Evolutionary conservation across 2,797 vertebrate genomes (phyloP).

Genomic region (Sphenodon punctatus): DNA sequence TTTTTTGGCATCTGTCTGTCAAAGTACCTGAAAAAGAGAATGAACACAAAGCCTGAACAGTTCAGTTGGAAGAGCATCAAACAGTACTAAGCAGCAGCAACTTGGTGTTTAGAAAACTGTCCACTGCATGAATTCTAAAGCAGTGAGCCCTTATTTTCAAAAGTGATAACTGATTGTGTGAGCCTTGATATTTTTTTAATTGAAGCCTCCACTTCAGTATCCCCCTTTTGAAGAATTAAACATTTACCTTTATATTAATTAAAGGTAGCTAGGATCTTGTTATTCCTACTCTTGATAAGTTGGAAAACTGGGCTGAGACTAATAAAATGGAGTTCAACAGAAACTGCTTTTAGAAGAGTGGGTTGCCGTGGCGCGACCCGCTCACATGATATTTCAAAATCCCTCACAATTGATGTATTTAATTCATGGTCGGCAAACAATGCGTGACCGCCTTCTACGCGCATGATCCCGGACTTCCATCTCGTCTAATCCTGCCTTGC

Average conservation of each 20-base stretch:
- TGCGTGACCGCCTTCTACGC: no score
- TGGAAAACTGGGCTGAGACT: no score
- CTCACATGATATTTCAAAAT: no score
- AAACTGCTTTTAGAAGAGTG: no score
- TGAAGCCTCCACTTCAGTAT: no score
- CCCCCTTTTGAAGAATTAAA: background rate
- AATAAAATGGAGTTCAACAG: no score
- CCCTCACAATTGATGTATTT: no score
- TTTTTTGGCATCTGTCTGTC: conserved; percentile 82
- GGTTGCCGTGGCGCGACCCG: no score
- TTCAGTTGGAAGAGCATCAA: background rate
- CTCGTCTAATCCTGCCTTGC: no score
- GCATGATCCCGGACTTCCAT: no score
- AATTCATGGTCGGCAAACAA: no score
- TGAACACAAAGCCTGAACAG: background rate
- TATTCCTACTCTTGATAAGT: no score
- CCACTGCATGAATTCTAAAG: background rate
- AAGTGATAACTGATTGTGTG: background rate
- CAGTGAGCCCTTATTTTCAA: background rate
- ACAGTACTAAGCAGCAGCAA: background rate
- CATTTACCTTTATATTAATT: background rate
- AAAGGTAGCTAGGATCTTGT: background rate
- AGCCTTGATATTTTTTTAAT: background rate
- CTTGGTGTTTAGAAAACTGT: background rate
- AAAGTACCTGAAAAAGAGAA: conserved; percentile 77